Base-by-base conservation (phyloP, 1,140 invertebrate genomes). In the Pararge aegeria region DNA sequence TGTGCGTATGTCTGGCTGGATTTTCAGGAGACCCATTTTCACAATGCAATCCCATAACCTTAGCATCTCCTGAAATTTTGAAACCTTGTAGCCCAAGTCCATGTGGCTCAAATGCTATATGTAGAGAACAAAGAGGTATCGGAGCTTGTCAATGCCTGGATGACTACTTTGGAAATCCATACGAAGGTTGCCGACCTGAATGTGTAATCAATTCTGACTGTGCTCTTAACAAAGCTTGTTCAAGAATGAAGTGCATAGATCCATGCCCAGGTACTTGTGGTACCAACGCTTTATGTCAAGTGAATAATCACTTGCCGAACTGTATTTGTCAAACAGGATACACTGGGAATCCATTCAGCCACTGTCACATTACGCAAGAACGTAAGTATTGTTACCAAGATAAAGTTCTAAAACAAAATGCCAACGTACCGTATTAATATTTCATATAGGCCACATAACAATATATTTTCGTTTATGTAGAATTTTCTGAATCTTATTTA, bases 191-290 rank as follows among this genome's bases (percentile, higher is more conserved):
- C 64, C 86, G 83, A 60, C 91, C 91, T 38, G 91, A 92, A 81
- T 92, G 91, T 69, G 66, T 90, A 27, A 76, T 90, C 1, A 92
- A 91, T 61, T 83, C 85, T 4, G 91, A 92, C 51, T 95, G 95
- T 80, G 78, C 92, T 9, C 92, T 92, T 71, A 92, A 94, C 64
- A 92, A 90, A 76, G 93, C 94, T 27, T 95, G 95, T 72, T 84
- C 92, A 21, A 92, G 92, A 69, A 94, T 93, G 68, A 94, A 94
- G 90, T 95, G 94, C 70, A 87, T 87, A 60, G 92, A 96, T 86
- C 94, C 94, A 12, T 96, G 95, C 70, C 90, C 91, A 1, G 94
- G 93, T 51, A 93, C 93, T 13, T 97, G 95, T 80, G 95, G 94
- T 10, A 69, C 90, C 21, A 94, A 94, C 84, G 94, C 95, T 3